These are phyloP conservation scores for human (Homo sapiens) DNA, from an alignment of 2,113 vertebrate species.

Conservation along the genomic window GRCh38 chrX:148068001-148068500, in stretches of 20 bases:
- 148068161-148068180: not conserved
- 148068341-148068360: too few relatives aligned
- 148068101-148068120: not conserved
- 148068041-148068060: not conserved
- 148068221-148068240: not conserved
- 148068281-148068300: not conserved
- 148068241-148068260: not conserved
- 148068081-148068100: not conserved
- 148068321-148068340: too few relatives aligned
- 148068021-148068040: not conserved
- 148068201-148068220: not conserved
- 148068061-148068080: not conserved
- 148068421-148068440: too few relatives aligned
- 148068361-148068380: too few relatives aligned
- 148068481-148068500: too few relatives aligned
- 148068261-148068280: not conserved
- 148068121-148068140: not conserved
- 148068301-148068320: not conserved
- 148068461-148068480: too few relatives aligned
- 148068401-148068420: too few relatives aligned
- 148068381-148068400: too few relatives aligned
- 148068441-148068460: too few relatives aligned
- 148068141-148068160: not conserved
- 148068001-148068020: not conserved
- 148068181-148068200: not conserved